A percentile compares a stretch with the other conserved stretches of the same genome.
Evolutionary conservation across 1,140 invertebrate genomes (phyloP).

Genomic region (Drosophila takahashii): DNA sequence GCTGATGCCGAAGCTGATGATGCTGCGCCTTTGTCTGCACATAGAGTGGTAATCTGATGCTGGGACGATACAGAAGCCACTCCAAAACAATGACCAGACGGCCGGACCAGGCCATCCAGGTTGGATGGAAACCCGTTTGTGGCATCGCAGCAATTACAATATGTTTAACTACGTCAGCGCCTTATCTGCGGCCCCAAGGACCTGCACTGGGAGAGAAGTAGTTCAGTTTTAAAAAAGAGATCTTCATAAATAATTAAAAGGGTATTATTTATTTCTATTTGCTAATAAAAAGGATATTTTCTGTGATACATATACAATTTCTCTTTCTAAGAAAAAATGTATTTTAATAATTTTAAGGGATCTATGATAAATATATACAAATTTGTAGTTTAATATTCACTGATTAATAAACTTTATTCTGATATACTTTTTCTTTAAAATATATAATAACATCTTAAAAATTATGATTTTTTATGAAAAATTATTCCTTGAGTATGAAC

Average conservation of each 20-base stretch:
- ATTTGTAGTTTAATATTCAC: too few relatives aligned
- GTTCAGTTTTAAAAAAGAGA: too few relatives aligned
- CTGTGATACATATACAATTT: too few relatives aligned
- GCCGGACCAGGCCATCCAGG: constrained; percentile 15
- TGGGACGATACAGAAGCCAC: constrained; percentile 49
- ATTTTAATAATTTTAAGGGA: too few relatives aligned
- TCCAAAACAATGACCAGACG: constrained; percentile 62
- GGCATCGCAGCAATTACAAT: constrained; percentile 79
- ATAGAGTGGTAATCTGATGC: constrained; percentile 84
- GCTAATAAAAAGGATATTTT: too few relatives aligned
- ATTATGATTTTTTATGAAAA: too few relatives aligned
- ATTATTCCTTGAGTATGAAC: too few relatives aligned
- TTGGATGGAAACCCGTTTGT: constrained; percentile 63
- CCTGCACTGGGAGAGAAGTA: constrained; percentile 3
- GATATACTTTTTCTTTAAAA: too few relatives aligned
- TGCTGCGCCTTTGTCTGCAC: constrained; percentile 69
- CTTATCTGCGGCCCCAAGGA: constrained; percentile 58
- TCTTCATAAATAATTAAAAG: not conserved
- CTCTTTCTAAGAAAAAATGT: too few relatives aligned
- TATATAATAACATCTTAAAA: too few relatives aligned
- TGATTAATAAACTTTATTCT: too few relatives aligned
- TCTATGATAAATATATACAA: too few relatives aligned
- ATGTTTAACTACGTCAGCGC: constrained; percentile 84
- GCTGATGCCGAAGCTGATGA: constrained; percentile 34
- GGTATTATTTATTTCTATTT: not conserved